These are phyloP conservation scores for Trichopria drosophilae DNA, from an alignment of 2,888 invertebrate species.

Conservation along the genomic window DNA sequence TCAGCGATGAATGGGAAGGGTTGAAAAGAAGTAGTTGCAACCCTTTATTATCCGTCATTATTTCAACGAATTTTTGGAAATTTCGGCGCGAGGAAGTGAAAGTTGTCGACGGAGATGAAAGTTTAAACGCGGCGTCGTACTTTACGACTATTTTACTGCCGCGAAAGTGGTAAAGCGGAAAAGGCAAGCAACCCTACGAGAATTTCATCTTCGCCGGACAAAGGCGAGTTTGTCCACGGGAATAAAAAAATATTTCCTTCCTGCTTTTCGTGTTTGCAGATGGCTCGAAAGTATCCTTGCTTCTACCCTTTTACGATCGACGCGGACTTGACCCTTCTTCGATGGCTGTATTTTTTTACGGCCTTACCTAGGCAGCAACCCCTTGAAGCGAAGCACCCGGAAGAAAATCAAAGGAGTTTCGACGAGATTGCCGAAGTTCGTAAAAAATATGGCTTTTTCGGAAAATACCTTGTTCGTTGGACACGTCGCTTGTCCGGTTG, in stretches of 20 bases:
- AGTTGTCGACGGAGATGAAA: constrained; percentile 35
- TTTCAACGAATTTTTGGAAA: too few relatives aligned
- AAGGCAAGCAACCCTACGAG: too few relatives aligned
- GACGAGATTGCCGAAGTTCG: constrained; percentile 20
- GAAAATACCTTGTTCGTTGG: too few relatives aligned
- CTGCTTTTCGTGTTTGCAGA: constrained; percentile 25
- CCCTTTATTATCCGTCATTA: too few relatives aligned
- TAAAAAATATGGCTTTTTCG: constrained; percentile 46
- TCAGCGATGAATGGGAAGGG: constrained; percentile 47
- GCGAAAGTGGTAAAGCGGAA: constrained; percentile 40
- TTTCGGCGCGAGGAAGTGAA: constrained; percentile 44
- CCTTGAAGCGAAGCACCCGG: constrained; percentile 34
- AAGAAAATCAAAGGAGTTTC: constrained; percentile 3
- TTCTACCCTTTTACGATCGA: constrained; percentile 54
- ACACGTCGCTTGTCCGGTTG: too few relatives aligned
- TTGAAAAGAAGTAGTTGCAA: constrained; percentile 44
- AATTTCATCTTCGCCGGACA: too few relatives aligned
- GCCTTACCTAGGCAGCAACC: constrained; percentile 44
- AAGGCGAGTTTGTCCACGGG: too few relatives aligned
- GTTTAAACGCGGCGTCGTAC: constrained; percentile 15
- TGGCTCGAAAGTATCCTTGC: constrained; percentile 37
- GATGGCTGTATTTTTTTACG: constrained; percentile 49
- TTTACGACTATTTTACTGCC: constrained; percentile 43
- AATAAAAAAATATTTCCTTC: constrained; percentile 15
- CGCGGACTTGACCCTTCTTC: constrained; percentile 52